These are phyloP conservation scores for Cryptotis parvus DNA, from an alignment of 2,113 vertebrate species.

Conservation along the genomic window DNA sequence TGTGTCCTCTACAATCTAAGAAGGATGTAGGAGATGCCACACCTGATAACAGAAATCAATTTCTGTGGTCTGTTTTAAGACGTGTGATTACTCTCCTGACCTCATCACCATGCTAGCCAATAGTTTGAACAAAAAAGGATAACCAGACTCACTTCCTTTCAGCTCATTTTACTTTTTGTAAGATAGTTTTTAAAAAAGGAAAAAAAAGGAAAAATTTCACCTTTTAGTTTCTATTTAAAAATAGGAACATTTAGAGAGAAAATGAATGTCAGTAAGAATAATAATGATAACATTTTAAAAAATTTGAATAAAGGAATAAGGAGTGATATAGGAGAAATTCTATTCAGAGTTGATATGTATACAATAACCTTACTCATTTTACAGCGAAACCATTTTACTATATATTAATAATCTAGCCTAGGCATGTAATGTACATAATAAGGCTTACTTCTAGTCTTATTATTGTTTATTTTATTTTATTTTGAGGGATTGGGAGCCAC, in stretches of 20 bases:
- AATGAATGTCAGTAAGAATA: not conserved
- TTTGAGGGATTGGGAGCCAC: too few species aligned
- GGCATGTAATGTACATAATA: not conserved
- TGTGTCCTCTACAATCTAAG: constrained; percentile 43
- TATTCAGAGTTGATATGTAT: not conserved
- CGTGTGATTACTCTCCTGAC: not conserved
- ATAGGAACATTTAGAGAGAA: not conserved
- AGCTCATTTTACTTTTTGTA: not conserved
- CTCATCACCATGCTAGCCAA: not conserved
- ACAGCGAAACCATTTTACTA: not conserved
- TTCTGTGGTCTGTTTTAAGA: constrained; percentile 31
- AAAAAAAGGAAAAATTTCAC: constrained; percentile 1
- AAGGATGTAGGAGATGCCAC: not conserved
- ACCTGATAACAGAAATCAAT: constrained; percentile 33
- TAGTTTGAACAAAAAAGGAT: not conserved
- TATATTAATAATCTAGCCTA: not conserved
- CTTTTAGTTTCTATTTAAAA: not conserved
- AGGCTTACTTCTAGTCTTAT: not conserved
- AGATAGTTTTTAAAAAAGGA: constrained; percentile 47
- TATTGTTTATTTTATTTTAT: not conserved
- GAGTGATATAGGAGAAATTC: not conserved
- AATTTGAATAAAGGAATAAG: not conserved
- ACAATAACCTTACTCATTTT: not conserved
- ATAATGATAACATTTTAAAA: not conserved
- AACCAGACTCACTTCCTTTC: not conserved